phyloP scores from a whole-genome alignment of 2,113 vertebrate species.

The Tapirus terrestris region DNA sequence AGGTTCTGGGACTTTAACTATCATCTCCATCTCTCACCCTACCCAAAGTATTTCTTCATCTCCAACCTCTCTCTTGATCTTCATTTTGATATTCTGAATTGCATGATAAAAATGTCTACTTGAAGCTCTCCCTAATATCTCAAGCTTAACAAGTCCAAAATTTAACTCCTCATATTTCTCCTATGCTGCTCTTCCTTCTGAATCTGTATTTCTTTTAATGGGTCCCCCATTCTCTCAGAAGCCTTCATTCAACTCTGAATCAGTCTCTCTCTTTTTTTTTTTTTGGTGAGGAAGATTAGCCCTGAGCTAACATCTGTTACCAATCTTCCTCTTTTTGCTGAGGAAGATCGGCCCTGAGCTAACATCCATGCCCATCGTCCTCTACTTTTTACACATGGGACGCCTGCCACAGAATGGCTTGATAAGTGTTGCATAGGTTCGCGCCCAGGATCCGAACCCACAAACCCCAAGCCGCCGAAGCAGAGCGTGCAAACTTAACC shows the following conservation, averaged over 20 bases:
- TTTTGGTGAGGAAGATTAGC: too few relatives aligned
- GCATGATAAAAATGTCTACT: not conserved
- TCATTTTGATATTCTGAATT: constrained; percentile 21
- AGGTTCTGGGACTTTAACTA: not conserved
- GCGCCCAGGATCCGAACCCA: too few relatives aligned
- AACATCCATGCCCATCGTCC: too few relatives aligned
- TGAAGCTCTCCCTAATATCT: constrained; percentile 48
- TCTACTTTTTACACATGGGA: too few relatives aligned
- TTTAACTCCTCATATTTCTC: not conserved
- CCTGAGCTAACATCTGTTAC: too few relatives aligned
- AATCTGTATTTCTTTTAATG: constrained; percentile 16
- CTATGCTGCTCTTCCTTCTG: not conserved
- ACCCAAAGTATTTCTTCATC: not conserved
- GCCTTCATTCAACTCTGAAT: not conserved
- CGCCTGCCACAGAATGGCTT: too few relatives aligned
- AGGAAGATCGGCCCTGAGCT: too few relatives aligned
- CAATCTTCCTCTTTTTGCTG: too few relatives aligned
- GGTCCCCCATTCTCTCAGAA: not conserved
- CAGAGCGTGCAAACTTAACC: too few relatives aligned
- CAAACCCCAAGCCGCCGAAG: too few relatives aligned
- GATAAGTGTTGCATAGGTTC: too few relatives aligned
- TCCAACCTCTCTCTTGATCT: not conserved
- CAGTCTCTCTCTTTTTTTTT: not conserved
- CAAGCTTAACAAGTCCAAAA: constrained; percentile 52
- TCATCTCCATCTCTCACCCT: not conserved